Evolutionary conservation across 2,113 vertebrate genomes (phyloP), one percentile per base, ranked within the genome.

Genomic region (Dasyprocta punctata): DNA sequence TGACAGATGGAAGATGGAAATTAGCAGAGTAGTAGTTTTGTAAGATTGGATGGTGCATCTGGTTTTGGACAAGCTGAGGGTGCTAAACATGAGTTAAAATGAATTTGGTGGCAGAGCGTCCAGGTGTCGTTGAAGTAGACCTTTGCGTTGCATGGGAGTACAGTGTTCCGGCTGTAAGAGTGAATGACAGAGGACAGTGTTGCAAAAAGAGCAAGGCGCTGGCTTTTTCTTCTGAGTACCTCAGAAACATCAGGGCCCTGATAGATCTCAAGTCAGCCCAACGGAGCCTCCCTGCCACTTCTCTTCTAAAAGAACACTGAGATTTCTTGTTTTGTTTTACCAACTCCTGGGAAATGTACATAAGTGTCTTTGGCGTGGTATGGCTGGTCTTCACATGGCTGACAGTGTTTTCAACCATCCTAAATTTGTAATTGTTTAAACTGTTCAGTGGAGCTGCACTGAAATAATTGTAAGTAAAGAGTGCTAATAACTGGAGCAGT

Each of bases 271-370:
- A 58, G 80, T 81, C n/a, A 85, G 22, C 73, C 78, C 52, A 95
- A 12, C 73, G 84, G 30, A 73, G 36, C 20, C 86, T 86, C 19
- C 5, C 80, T 75, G 73, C 69, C 52, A 12, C 52, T 90, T 92
- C 65, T 90, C 54, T 94, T 86, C 73, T 81, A 33, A 86, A 91
- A 77, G 80, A 90, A 90, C 56, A 61, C 54, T 63, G 81, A 41
- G 56, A 38, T 94, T 94, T 97, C 89, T 95, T 67, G 56, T 86
- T 87, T 97, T 95, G 56, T 95, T 93, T 97, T 89, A 36, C 65
- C 2, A 96, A 9, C 60, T 91, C 86, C 52, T 90, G 77, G 77
- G 81, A 96, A 92, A 65, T 65, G 36, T 63, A 30, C 30, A 20
- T 71, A 85, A 41, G 82, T 93, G 36, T 89, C 75, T 77, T 75